Conservation (phyloP, 2,113 vertebrate genomes). For the Prinia subflava region DNA sequence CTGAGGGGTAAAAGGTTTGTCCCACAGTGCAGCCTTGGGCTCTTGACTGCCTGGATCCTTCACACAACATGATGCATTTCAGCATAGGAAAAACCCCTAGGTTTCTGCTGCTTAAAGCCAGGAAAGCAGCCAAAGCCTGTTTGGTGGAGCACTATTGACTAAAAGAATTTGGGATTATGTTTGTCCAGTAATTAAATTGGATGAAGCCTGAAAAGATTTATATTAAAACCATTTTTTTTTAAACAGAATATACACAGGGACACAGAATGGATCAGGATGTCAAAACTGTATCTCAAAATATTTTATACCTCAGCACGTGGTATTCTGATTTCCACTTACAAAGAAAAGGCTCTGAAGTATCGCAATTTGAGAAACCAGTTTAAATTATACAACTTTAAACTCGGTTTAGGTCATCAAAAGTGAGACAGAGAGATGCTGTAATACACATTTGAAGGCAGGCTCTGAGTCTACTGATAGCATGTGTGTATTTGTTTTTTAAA, state of each 20-base stretch:
- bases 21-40: not conserved
- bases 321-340: not conserved
- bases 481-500: not conserved
- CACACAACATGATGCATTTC: not conserved
- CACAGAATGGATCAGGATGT: not conserved
- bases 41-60: not conserved
- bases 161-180: not conserved
- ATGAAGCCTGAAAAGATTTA: not conserved
- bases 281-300: not conserved
- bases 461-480: not conserved
- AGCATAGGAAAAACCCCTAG: not conserved
- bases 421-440: not conserved
- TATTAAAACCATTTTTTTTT: not conserved
- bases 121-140: not conserved
- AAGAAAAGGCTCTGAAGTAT: not conserved
- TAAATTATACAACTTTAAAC: not conserved
- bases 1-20: not conserved
- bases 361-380: not conserved
- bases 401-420: not conserved
- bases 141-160: not conserved
- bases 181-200: not conserved
- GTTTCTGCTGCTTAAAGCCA: not conserved
- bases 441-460: not conserved
- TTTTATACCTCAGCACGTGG: not conserved
- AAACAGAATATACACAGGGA: not conserved